Conservation (phyloP, 2,113 vertebrate species). For the Lepidothrix coronata region DNA sequence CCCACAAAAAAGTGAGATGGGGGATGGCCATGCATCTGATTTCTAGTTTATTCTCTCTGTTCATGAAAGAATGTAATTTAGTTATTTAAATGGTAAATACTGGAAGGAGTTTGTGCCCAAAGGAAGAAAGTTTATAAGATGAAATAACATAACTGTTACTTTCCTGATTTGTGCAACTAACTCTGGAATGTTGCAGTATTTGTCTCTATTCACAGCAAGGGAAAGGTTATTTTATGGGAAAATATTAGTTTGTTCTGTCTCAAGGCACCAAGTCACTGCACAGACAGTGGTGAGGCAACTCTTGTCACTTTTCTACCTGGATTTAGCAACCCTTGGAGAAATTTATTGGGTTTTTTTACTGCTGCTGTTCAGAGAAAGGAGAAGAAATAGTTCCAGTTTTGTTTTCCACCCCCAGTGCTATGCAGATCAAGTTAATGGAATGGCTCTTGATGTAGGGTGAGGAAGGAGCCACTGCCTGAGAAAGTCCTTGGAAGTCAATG, state of each 20-base stretch:
- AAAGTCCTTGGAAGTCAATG: not conserved
- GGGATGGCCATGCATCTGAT: slow-evolving; percentile 54
- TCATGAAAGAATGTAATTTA: not conserved
- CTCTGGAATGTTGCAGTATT: not conserved
- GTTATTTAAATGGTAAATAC: not conserved
- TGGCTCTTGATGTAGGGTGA: not conserved
- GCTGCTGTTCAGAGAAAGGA: not conserved
- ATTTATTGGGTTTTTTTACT: not conserved
- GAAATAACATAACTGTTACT: not conserved
- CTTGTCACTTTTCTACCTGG: not conserved
- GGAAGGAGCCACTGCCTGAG: not conserved
- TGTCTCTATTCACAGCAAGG: not conserved
- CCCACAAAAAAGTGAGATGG: slow-evolving; percentile 30
- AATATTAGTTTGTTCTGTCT: not conserved
- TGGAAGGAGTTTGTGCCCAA: not conserved
- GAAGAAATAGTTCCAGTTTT: not conserved
- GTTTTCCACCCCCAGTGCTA: not conserved
- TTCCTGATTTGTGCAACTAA: not conserved
- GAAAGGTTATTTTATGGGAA: not conserved
- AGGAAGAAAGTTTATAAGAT: not conserved
- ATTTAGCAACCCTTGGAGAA: not conserved
- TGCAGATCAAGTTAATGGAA: not conserved
- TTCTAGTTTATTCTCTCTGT: slow-evolving; percentile 53
- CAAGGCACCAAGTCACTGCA: not conserved
- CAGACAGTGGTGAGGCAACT: not conserved